A percentile compares a stretch with the other conserved stretches of the same genome.
Evolutionary conservation across 2,888 invertebrate species (phyloP).

Genomic region (Tenthredo amoena): DNA sequence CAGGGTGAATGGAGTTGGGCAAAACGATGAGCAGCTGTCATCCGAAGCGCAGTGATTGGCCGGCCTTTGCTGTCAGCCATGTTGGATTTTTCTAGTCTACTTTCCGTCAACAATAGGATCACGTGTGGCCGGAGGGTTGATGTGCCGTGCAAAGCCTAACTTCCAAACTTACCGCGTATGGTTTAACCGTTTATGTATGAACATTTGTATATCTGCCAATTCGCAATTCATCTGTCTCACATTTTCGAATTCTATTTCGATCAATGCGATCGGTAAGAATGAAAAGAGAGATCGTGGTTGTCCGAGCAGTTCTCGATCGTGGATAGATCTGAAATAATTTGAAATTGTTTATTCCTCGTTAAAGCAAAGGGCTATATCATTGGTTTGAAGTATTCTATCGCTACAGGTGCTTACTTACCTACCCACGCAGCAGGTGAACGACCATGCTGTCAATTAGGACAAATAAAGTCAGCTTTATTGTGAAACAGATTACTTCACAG

Average conservation of each 20-base stretch:
- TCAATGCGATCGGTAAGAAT: not conserved
- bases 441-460: conserved; percentile 61
- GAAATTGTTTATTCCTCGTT: not conserved
- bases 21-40: conserved; percentile 76
- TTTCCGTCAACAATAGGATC: conserved; percentile 72
- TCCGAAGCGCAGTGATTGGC: conserved; percentile 71
- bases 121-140: conserved; percentile 52
- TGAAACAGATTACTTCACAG: conserved; percentile 68
- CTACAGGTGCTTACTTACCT: conserved; percentile 29
- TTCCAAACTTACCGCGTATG: not conserved
- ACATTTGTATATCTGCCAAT: not conserved
- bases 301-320: not conserved
- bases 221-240: not conserved
- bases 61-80: conserved; percentile 70
- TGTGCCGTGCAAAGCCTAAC: conserved; percentile 23
- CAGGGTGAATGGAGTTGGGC: conserved; percentile 32
- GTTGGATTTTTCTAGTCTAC: conserved; percentile 75
- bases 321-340: not conserved
- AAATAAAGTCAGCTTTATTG: conserved; percentile 71
- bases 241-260: not conserved
- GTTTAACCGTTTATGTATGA: conserved; percentile 22
- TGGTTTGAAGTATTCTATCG: not conserved
- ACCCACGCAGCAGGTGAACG: conserved; percentile 50
- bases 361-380: not conserved
- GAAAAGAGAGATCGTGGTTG: no score